Base-by-base conservation (phyloP, 2,113 vertebrate species). In the Pluvialis apricaria region DNA sequence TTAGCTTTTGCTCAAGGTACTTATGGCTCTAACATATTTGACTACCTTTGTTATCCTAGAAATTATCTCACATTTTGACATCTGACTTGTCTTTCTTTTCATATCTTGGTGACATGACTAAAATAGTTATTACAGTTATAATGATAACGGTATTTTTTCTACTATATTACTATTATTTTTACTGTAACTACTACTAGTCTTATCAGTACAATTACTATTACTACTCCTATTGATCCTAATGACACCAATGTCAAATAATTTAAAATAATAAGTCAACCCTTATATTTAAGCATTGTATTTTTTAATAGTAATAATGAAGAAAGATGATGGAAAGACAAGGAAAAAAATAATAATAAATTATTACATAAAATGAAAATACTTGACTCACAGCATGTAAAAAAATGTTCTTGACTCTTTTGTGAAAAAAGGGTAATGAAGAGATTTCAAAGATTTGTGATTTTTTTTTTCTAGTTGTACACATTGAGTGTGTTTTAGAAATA, bases 391-490 rank as follows among this genome's bases (percentile, higher is more conserved):
- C 5, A 82, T 18, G 34, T 52, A 22, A 61, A 75, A 89, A 5
- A 4, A 34, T 4, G 0, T 31, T 68, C 19, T 62, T 58, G 6
- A 52, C 44, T 49, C 2, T 32, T 85, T 61, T 6, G 4, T 5
- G 10, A 20, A 57, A 76, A 86, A 87, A 26, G 1, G 1, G 2
- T 42, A 42, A 57, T 1, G 0, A 31, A 69, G 16, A 72, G 0
- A 2, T 47, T 87, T 57, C 13, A 34, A 77, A 69, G 6, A 34
- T 34, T 8, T 78, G 4, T 52, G 17, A 3, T 26, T 9, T 36
- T 26, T n/a, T 44, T 66, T 72, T 72, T 24, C 6, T 68, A n/a
- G 26, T 42, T 70, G 2, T 52, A 70, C 3, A 45, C 3, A 36
- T 64, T 58, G 58, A 31, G 5, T 32, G 9, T 54, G 29, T 42